Percentiles rank a stretch among this genome's conserved stretches.
These are phyloP conservation scores for Harpagifer antarcticus DNA, from an alignment of 2,797 vertebrate genomes.

Conservation along the genomic window DNA sequence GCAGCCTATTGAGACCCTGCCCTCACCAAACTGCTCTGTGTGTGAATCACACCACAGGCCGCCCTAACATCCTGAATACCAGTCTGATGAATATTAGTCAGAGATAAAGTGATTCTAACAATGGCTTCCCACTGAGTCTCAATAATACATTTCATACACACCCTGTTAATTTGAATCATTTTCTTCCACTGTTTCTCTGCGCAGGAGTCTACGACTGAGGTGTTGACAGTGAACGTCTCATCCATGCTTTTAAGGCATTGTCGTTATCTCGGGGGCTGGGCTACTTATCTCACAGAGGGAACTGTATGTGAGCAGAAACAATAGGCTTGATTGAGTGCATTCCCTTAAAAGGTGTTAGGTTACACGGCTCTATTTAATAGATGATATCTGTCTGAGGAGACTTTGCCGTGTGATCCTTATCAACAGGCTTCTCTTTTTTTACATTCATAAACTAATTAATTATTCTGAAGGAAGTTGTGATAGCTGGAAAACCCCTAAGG, in stretches of 20 bases:
- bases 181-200: slow-evolving; percentile 59
- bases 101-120: slow-evolving; percentile 49
- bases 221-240: slow-evolving; percentile 81
- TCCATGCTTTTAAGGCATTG: slow-evolving; percentile 80
- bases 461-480: slow-evolving; percentile 46
- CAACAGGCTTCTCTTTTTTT: slow-evolving; percentile 41
- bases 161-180: neutral
- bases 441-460: slow-evolving; percentile 73
- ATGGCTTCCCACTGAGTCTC: neutral
- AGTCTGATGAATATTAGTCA: slow-evolving; percentile 69
- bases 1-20: slow-evolving; percentile 66
- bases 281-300: slow-evolving; percentile 85
- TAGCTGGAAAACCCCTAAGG: slow-evolving; percentile 58
- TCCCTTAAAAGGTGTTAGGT: slow-evolving; percentile 84
- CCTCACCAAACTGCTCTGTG: slow-evolving; percentile 57
- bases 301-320: slow-evolving; percentile 89
- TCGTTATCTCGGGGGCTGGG: slow-evolving; percentile 83
- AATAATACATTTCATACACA: neutral
- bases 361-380: slow-evolving; percentile 83
- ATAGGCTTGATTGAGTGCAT: slow-evolving; percentile 88
- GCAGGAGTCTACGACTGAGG: slow-evolving; percentile 64
- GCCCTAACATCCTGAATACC: slow-evolving; percentile 66
- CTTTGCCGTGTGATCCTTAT: slow-evolving; percentile 75
- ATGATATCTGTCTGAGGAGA: slow-evolving; percentile 76
- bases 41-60: slow-evolving; percentile 56